Evolutionary conservation across 2,797 vertebrate genomes (phyloP), one percentile per base, ranked within the genome.

Genomic region (Typhlichthys subterraneus): DNA sequence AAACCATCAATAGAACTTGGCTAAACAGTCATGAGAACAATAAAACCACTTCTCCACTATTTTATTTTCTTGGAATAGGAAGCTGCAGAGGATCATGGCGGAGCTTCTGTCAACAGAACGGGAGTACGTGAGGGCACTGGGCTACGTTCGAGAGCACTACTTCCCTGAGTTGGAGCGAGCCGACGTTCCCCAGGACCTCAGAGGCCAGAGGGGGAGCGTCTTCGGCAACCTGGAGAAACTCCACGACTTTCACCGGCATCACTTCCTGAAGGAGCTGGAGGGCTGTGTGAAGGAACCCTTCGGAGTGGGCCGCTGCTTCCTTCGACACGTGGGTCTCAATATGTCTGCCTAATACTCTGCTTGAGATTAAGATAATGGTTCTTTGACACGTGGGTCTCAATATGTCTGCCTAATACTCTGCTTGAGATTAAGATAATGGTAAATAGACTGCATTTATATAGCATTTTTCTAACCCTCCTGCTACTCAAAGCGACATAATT

Each of bases 201-300:
- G 94, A 57, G 94, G 93, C 61, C 93, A 94, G 72, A 89, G 92
- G 69, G 93, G 90, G 19, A 87, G 77, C 75, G 85, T 94, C 72
- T 95, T 95, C 11, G 93, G 93, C 12, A 95, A 94, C 81, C 72
- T 95, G 61, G 93, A 95, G 65, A 95, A 94, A 61, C 91, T 95
- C 17, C 88, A 92, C 11, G 93, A 94, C 75, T 95, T 95, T 76
- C 94, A 95, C 79, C 85, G 76, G 7, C 93, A 91, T 69, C 75
- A 91, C 60, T 95, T 95, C 69, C 77, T 93, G 12, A 79, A 86
- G 15, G 93, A 94, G 73, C 64, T 95, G 71, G 91, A 94, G 72
- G 76, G 75, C 69, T 91, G 92, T 53, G 50, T 88, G 74, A 76
- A 65, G 0, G 91, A 94, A 12, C 92, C 93, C 11, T 85, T 92